A percentile compares a stretch with the other conserved stretches of the same genome.
Conservation (phyloP, 2,888 invertebrate genomes). For the Drosophila borborema region DNA sequence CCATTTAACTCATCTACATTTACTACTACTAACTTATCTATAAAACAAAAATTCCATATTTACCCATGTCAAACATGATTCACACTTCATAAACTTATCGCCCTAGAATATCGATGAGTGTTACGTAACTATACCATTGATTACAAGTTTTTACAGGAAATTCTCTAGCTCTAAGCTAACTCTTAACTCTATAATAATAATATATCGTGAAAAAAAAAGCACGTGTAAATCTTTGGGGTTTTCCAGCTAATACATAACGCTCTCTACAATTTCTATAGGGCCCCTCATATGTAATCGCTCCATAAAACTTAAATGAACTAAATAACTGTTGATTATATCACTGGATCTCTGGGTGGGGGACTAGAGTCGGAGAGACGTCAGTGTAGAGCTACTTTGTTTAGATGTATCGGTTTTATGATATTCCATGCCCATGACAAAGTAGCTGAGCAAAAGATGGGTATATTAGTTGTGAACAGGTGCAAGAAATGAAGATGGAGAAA, state of each 20-base stretch:
- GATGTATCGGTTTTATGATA: not conserved
- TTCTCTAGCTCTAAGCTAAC: not conserved
- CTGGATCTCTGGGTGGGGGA: not conserved
- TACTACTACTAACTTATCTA: not conserved
- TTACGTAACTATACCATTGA: not conserved
- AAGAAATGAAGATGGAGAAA: not conserved
- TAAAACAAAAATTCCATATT: not conserved
- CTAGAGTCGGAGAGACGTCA: no score
- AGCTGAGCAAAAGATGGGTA: not conserved
- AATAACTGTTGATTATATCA: slow-evolving; percentile 12
- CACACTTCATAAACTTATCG: not conserved
- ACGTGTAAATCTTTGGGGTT: not conserved
- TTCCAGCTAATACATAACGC: not conserved
- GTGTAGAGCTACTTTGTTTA: not conserved
- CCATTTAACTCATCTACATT: slow-evolving; percentile 1
- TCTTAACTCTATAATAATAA: not conserved
- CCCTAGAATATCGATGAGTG: not conserved
- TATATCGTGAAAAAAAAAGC: not conserved
- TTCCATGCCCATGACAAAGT: not conserved
- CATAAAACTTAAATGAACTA: slow-evolving; percentile 3
- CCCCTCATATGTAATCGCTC: not conserved
- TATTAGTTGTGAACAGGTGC: not conserved
- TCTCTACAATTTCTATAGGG: not conserved
- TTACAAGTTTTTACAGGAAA: not conserved
- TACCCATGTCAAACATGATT: not conserved